These are phyloP conservation scores for Cheilosia impressa DNA, from an alignment of 2,888 invertebrate species.

Conservation along the genomic window DNA sequence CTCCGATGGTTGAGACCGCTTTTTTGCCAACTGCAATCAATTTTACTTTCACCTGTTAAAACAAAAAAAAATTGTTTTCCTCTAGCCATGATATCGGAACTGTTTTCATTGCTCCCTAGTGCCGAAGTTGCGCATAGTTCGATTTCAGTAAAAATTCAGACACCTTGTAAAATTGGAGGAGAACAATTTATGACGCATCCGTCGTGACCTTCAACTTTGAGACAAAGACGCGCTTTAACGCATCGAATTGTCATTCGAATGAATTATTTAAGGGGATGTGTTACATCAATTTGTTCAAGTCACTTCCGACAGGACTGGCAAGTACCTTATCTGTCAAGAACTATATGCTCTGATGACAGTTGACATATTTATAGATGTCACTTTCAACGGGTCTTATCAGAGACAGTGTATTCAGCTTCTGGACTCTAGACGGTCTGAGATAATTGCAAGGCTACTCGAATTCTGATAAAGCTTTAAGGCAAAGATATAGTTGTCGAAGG, in stretches of 20 bases:
- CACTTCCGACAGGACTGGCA: no score
- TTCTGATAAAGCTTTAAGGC: no score
- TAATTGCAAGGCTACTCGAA: no score
- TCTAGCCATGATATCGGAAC: neutral
- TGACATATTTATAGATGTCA: no score
- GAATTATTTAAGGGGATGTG: neutral
- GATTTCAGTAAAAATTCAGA: neutral
- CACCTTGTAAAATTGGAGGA: neutral
- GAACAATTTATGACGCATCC: neutral
- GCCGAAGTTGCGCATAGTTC: neutral
- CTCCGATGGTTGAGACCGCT: conserved; percentile 36
- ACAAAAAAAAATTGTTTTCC: neutral
- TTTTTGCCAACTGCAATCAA: conserved; percentile 9
- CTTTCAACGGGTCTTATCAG: no score
- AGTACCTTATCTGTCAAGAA: no score
- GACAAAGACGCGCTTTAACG: neutral
- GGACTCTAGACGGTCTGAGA: no score
- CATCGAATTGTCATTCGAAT: neutral
- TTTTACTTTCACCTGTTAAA: conserved; percentile 25
- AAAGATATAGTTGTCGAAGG: no score
- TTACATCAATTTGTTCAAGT: no score
- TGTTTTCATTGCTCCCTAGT: neutral
- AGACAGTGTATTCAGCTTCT: no score
- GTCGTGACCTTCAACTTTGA: neutral
- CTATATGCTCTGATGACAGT: no score